Base-by-base conservation (phyloP, 2,113 vertebrate species). In the Orycteropus afer region DNA sequence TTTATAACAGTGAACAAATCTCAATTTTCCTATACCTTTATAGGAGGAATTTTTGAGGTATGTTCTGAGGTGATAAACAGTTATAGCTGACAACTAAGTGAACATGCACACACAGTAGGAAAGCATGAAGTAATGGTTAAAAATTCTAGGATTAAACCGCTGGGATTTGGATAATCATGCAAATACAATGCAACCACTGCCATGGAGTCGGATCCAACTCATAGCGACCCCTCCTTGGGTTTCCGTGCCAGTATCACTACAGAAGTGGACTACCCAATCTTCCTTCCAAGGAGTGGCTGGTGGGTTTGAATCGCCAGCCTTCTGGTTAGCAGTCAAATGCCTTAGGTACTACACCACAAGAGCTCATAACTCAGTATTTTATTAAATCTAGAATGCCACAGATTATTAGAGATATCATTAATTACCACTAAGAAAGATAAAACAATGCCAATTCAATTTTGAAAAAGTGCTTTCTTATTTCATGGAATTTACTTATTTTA, bases 301-400 rank as follows among this genome's bases (percentile, higher is more conserved):
- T n/a, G n/a, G n/a, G n/a, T n/a, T n/a, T n/a, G n/a, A n/a, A n/a
- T n/a, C n/a, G n/a, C n/a, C n/a, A n/a, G n/a, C n/a, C n/a, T n/a
- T n/a, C n/a, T n/a, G n/a, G n/a, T n/a, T n/a, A n/a, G n/a, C n/a
- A n/a, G n/a, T n/a, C n/a, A n/a, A n/a, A n/a, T n/a, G n/a, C n/a
- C n/a, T n/a, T n/a, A n/a, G n/a, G n/a, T n/a, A n/a, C n/a, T n/a
- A n/a, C n/a, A n/a, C n/a, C n/a, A n/a, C n/a, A n/a, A n/a, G n/a
- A n/a, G n/a, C n/a, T n/a, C n/a, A 49, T 79, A 80, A 59, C 51
- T 80, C 63, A 57, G 37, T 40, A 80, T 87, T 87, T 92, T 74
- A 92, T 59, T n/a, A 80, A 80, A 61, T 73, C 34, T 61, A 73
- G 77, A 51, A n/a, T 77, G 57, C 90, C 83, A 86, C 2, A 86